phyloP scores from a whole-genome alignment of 2,113 vertebrate species.

The Bufo gargarizans region DNA sequence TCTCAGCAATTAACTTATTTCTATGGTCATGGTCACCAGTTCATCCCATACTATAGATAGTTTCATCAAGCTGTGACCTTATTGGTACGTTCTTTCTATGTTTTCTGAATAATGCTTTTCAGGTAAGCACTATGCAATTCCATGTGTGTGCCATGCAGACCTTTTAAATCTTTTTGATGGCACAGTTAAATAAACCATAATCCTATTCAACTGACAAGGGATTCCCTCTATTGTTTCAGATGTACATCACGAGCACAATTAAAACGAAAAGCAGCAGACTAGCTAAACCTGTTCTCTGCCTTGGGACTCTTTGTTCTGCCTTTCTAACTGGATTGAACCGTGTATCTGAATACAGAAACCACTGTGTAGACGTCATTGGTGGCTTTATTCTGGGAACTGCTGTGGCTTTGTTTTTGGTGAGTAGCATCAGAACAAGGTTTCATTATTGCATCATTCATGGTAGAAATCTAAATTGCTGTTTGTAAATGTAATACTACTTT shows the following conservation, averaged over 20 bases:
- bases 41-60: neutral
- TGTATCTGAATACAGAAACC: slow-evolving; percentile 96
- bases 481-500: too few species aligned
- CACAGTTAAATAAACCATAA: neutral
- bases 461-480: neutral
- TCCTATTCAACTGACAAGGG: slow-evolving; percentile 9
- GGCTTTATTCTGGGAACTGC: slow-evolving; percentile 93
- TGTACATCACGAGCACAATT: slow-evolving; percentile 99
- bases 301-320: slow-evolving; percentile 91
- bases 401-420: slow-evolving; percentile 92
- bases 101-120: neutral
- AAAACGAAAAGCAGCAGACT: slow-evolving; percentile 95
- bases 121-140: neutral
- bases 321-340: slow-evolving; percentile 94
- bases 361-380: slow-evolving; percentile 93
- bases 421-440: slow-evolving; percentile 51
- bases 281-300: slow-evolving; percentile 93
- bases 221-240: slow-evolving; percentile 75
- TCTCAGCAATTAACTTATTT: neutral
- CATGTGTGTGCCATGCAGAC: neutral
- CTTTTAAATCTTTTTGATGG: neutral
- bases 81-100: neutral
- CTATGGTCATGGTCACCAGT: neutral
- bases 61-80: neutral
- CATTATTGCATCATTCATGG: neutral